phyloP scores from a whole-genome alignment of 2,888 invertebrate species.

The Sepiola atlantica region DNA sequence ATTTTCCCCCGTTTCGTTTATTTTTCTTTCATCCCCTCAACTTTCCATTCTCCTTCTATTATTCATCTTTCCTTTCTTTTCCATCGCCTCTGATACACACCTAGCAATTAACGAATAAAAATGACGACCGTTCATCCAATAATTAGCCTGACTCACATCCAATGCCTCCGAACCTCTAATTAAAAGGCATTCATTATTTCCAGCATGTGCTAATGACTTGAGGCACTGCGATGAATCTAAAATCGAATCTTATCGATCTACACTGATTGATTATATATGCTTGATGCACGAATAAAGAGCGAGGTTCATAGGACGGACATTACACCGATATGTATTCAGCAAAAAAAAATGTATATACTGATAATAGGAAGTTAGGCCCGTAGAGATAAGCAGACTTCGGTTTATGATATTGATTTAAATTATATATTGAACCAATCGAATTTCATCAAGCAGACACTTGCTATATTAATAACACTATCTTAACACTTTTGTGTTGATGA shows the following conservation, averaged over 20 bases:
- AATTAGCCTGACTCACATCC: background rate
- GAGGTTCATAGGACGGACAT: background rate
- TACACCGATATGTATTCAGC: background rate
- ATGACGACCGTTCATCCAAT: background rate
- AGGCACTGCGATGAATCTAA: background rate
- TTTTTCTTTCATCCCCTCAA: background rate
- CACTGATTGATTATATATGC: background rate
- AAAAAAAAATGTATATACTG: too few relatives aligned
- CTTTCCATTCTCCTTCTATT: background rate
- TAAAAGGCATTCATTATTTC: background rate
- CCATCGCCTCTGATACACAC: background rate
- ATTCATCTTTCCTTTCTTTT: background rate
- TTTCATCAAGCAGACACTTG: too few relatives aligned
- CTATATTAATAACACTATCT: too few relatives aligned
- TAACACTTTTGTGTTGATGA: too few relatives aligned
- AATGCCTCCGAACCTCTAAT: background rate
- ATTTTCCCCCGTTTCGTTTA: background rate
- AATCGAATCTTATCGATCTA: background rate
- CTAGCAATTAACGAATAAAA: slow-evolving; percentile 13
- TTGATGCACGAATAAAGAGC: background rate
- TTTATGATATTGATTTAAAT: too few relatives aligned
- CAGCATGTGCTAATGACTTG: background rate
- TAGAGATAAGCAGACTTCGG: too few relatives aligned
- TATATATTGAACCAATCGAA: too few relatives aligned
- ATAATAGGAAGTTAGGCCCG: too few relatives aligned